Base-by-base conservation (phyloP, 2,888 invertebrate genomes). In the Rugalucina vietnamica region DNA sequence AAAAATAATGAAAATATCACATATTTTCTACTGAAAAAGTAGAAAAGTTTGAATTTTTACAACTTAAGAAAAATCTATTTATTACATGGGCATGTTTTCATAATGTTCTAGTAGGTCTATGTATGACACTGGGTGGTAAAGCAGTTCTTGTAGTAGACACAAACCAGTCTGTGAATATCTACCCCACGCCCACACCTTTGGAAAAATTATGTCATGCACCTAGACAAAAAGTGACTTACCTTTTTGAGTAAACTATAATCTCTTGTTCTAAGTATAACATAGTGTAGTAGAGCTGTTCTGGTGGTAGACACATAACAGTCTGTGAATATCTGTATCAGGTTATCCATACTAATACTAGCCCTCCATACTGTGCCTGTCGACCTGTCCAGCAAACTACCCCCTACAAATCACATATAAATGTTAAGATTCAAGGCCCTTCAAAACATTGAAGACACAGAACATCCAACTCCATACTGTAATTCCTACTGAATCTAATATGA, bases 91-190 rank as follows among this genome's bases (percentile, higher is more conserved):
- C n/a, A n/a, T n/a, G n/a, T n/a, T n/a, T n/a, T n/a, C n/a, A n/a
- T n/a, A n/a, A n/a, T n/a, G n/a, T n/a, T n/a, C n/a, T n/a, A 98
- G 97, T 96, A 71, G 96, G 96, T 93, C 98, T 98, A 73, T 97
- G 96, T 54, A 98, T 96, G 91, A 98, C 96, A 93, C 97, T 97
- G 95, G 98, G 98, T 36, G 98, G 95, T 43, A 98, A 97, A 5
- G 97, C 97, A 81, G 97, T 95, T 89, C 93, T 90, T 27, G 90
- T 90, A 34, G 92, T 90, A 10, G 90, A 84, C 86, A 91, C 88
- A 70, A 91, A 90, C 39, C 91, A 90, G 12, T 84, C 76, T 29
- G 76, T 84, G 77, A 93, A 93, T 12, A 88, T 84, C 34, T 89
- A 24, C 88, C n/a, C n/a, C n/a, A n/a, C n/a, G n/a, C n/a, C n/a